Base-by-base conservation (phyloP, 1,140 invertebrate genomes). In the Ctenoplectra terminalis region DNA sequence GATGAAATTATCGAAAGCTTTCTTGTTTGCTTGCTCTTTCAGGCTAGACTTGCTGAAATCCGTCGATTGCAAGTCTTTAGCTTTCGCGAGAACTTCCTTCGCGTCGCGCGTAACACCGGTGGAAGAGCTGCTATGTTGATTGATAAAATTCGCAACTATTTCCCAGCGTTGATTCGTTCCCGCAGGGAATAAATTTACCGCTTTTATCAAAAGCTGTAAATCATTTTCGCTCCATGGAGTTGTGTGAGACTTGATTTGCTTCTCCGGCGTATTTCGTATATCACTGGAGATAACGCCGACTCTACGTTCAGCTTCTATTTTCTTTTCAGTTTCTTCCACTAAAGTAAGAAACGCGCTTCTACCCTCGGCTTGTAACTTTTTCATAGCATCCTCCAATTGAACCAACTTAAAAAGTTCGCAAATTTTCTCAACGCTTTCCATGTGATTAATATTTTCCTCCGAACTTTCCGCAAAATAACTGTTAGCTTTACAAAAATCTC, bases 131-230 rank as follows among this genome's bases (percentile, higher is more conserved):
- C 95, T 95, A 90, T 99, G 99, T 91, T 99, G 98, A 91, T 98
- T 98, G 23, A 99, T 96, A 92, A 99, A 99, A 90, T 98, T 98
- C 0, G 98, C 97, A 3, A 99, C 97, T 0, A 99, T 98, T 79
- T 99, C 98, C 99, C 98, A 99, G 86, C 98, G 95, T 90, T 99
- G 97, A 92, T 96, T 97, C 0, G 99, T 99, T 23, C 99, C 99
- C 58, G 98, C 98, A 0, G 99, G 98, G 92, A 99, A 99, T 3
- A 99, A 91, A 94, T 99, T 99, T 0, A 99, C 98, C 50, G 98
- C 98, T 93, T 99, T 99, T 29, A 99, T 98, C 1, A 99, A 94
- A 26, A 99, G 92, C 87, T 98, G 97, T 1, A 98, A 94, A 88
- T 99, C 98, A 72, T 95, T 95, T 69, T 96, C 95, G 29, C 94